phyloP scores from a whole-genome alignment of 2,113 vertebrate species.

The Lampris incognitus region DNA sequence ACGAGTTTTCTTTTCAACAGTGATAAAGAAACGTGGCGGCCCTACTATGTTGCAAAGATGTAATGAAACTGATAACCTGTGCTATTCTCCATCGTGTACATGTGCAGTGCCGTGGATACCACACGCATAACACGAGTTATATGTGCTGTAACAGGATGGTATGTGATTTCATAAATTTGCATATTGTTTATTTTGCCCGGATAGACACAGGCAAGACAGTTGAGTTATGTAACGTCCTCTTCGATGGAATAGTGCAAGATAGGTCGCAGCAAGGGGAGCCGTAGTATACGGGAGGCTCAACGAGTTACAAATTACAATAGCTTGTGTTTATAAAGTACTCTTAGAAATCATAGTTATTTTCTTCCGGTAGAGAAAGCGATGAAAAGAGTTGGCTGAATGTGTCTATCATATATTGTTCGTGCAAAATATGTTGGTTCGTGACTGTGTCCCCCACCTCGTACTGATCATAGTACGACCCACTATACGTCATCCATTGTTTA shows the following conservation, averaged over 20 bases:
- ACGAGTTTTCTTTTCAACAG: too few relatives aligned
- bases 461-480: constrained; percentile 70
- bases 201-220: constrained; percentile 51
- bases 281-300: neutral
- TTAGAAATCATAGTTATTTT: neutral
- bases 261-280: neutral
- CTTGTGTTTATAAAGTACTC: neutral
- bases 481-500: constrained; percentile 90
- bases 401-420: rapidly evolving
- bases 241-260: constrained; percentile 33
- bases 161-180: neutral
- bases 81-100: neutral
- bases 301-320: rapidly evolving
- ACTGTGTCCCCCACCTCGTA: neutral
- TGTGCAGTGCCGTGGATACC: neutral
- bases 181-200: constrained; percentile 64
- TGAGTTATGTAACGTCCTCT: constrained; percentile 70
- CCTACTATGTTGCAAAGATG: neutral
- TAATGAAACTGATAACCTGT: neutral
- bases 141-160: neutral
- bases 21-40: neutral
- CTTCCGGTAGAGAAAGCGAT: neutral
- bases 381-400: rapidly evolving
- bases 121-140: neutral
- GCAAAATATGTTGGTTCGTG: neutral